phyloP scores from a whole-genome alignment of 2,888 invertebrate genomes.

The Prenolepis imparis region DNA sequence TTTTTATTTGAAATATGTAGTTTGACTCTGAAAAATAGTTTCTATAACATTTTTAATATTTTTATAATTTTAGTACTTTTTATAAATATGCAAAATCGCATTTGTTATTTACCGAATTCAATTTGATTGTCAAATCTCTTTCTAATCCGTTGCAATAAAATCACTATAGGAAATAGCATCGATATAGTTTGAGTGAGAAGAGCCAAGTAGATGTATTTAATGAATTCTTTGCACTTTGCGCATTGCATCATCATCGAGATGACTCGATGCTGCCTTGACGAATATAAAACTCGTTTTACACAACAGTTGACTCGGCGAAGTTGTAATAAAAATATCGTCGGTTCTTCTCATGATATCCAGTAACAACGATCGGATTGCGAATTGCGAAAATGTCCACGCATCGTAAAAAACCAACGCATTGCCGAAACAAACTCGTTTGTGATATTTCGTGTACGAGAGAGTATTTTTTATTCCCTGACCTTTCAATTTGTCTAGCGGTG shows the following conservation, averaged over 20 bases:
- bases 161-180: background rate
- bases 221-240: conserved; percentile 1
- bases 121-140: background rate
- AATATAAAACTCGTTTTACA: conserved; percentile 36
- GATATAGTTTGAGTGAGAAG: background rate
- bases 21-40: background rate
- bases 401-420: conserved; percentile 20
- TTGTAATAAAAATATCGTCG: background rate
- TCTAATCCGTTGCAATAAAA: background rate
- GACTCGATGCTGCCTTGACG: conserved; percentile 11
- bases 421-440: background rate
- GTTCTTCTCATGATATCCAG: background rate
- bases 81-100: conserved; percentile 16
- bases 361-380: conserved; percentile 2
- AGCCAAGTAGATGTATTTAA: conserved; percentile 29
- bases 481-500: conserved; percentile 38
- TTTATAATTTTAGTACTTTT: background rate
- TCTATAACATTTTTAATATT: background rate
- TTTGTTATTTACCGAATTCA: background rate
- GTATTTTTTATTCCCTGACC: conserved; percentile 30
- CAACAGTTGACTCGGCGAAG: conserved; percentile 15
- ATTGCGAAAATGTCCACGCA: conserved; percentile 17
- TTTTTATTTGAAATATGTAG: background rate
- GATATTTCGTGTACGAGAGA: conserved; percentile 26
- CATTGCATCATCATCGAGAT: conserved; percentile 7